phyloP scores from a whole-genome alignment of 37 sponge, comb jelly and placozoan genomes.

The Petrosia ficiformis region DNA sequence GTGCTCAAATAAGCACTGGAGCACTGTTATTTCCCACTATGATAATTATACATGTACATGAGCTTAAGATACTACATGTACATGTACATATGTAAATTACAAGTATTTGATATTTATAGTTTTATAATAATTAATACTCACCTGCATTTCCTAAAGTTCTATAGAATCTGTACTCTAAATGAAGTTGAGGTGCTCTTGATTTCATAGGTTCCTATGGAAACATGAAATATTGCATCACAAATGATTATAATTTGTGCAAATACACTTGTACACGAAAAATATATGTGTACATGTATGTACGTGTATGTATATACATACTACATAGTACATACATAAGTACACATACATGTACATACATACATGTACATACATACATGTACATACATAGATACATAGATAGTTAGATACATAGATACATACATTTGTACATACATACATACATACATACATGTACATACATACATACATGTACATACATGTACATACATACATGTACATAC shows the following conservation, averaged over 20 bases:
- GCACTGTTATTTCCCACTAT: too few relatives aligned
- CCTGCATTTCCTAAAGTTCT: constrained; percentile 86
- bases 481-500: neutral
- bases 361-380: too few relatives aligned
- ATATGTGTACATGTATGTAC: neutral
- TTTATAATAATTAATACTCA: constrained; percentile 1
- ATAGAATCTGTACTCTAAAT: constrained; percentile 97
- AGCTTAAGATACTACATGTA: neutral
- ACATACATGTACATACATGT: neutral
- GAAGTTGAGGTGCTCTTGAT: constrained; percentile 96
- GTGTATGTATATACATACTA: neutral
- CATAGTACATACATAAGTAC: neutral
- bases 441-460: too few relatives aligned
- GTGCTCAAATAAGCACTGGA: too few relatives aligned
- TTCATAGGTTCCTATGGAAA: constrained; percentile 89
- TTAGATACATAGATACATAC: too few relatives aligned
- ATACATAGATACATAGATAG: too few relatives aligned
- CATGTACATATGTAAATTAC: too few relatives aligned
- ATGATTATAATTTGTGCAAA: too few relatives aligned
- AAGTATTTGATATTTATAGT: neutral
- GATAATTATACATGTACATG: constrained; percentile 4
- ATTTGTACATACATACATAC: too few relatives aligned
- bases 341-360: neutral
- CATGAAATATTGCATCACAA: neutral
- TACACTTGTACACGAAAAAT: too few relatives aligned